These are phyloP conservation scores for Cyprinodon diabolis DNA, from an alignment of 2,797 vertebrate species.

Conservation along the genomic window DNA sequence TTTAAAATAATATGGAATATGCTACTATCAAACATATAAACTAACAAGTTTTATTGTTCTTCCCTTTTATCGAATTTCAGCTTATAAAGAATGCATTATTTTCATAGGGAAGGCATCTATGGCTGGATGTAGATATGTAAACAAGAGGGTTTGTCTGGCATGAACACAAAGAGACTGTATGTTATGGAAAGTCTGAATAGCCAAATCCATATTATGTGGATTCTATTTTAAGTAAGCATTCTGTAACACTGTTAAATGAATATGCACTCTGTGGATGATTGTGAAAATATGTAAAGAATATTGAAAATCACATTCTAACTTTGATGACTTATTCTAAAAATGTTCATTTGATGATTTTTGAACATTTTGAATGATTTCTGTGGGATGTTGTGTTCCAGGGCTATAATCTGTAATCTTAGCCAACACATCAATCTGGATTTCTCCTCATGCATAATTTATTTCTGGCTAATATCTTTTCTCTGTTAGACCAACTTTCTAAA, in stretches of 20 bases:
- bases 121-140: neutral
- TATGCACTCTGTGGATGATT: no score
- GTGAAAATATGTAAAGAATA: no score
- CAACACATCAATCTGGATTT: neutral
- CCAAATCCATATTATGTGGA: neutral
- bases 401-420: neutral
- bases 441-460: neutral
- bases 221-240: neutral
- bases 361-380: neutral
- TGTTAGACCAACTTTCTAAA: neutral
- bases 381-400: neutral
- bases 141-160: neutral
- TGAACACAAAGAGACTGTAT: neutral
- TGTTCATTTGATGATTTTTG: neutral
- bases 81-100: neutral
- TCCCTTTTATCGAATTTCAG: neutral
- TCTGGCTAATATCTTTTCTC: neutral
- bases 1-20: neutral
- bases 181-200: neutral
- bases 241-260: neutral
- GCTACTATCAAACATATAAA: neutral
- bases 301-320: neutral
- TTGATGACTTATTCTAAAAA: neutral
- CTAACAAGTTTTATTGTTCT: neutral
- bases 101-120: neutral